phyloP scores from a whole-genome alignment of 2,888 invertebrate species.

The Agonopterix alstromeriana region DNA sequence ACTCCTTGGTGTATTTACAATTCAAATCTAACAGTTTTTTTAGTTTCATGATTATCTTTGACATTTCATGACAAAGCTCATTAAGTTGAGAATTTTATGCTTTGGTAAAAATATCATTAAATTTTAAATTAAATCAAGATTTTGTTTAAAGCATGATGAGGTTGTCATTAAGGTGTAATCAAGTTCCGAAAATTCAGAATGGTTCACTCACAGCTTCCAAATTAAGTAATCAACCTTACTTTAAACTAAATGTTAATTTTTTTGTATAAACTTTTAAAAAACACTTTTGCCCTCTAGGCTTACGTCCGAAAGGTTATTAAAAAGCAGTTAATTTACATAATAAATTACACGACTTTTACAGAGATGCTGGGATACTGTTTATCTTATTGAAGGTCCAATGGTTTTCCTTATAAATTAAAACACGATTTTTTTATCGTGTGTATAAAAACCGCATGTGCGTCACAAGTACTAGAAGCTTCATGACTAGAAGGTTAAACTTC shows the following conservation, averaged over 20 bases:
- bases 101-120: no score
- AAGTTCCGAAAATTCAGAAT: slow-evolving; percentile 7
- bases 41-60: no score
- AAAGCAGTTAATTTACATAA: slow-evolving; percentile 30
- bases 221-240: slow-evolving; percentile 27
- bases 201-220: slow-evolving; percentile 10
- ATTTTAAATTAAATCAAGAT: no score
- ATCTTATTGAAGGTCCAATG: not conserved
- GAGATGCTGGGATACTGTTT: slow-evolving; percentile 11
- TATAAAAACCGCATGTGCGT: not conserved
- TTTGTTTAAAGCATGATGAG: not conserved
- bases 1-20: no score
- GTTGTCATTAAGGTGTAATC: slow-evolving; percentile 11
- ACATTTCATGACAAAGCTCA: no score
- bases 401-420: not conserved
- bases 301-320: slow-evolving; percentile 19
- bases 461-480: no score
- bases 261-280: slow-evolving; percentile 13
- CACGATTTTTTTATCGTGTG: not conserved
- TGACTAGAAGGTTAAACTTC: no score
- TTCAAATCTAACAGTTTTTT: no score
- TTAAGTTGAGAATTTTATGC: no score
- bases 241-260: slow-evolving; percentile 7
- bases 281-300: slow-evolving; percentile 13
- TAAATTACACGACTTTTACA: slow-evolving; percentile 23